Evolutionary conservation across 2,888 invertebrate genomes (phyloP).

Genomic region (Apotomis capreana): DNA sequence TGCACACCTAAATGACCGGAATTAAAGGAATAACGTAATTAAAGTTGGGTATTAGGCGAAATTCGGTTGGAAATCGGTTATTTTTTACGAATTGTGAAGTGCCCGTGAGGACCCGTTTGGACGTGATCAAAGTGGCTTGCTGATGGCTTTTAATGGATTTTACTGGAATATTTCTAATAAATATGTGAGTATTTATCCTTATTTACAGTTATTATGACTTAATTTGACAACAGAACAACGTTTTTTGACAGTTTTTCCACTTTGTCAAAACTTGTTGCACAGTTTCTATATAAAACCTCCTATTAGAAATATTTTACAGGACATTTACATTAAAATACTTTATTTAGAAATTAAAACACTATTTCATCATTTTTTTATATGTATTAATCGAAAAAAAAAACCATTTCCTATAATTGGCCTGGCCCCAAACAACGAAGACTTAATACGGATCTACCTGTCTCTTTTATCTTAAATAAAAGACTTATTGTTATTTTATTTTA

Average conservation of each 20-base stretch:
- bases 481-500: neutral
- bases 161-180: slow-evolving; percentile 43
- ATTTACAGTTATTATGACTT: slow-evolving; percentile 44
- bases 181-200: slow-evolving; percentile 62
- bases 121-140: slow-evolving; percentile 46
- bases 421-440: neutral
- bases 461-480: neutral
- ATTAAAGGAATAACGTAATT: slow-evolving; percentile 56
- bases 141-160: slow-evolving; percentile 52
- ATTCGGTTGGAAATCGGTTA: slow-evolving; percentile 49
- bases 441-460: neutral
- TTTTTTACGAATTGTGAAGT: slow-evolving; percentile 62
- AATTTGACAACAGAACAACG: slow-evolving; percentile 30
- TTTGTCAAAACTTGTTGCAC: slow-evolving; percentile 1
- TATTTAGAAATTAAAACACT: neutral
- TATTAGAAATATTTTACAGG: neutral
- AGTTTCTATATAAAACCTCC: neutral
- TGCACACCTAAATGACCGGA: slow-evolving; percentile 48
- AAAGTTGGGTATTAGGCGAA: slow-evolving; percentile 55
- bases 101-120: slow-evolving; percentile 52
- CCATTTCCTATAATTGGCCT: neutral
- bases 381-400: neutral
- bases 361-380: neutral
- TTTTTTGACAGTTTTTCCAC: slow-evolving; percentile 37
- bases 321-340: neutral